Conservation (phyloP, 2,113 vertebrate species). For the Galbula dea region DNA sequence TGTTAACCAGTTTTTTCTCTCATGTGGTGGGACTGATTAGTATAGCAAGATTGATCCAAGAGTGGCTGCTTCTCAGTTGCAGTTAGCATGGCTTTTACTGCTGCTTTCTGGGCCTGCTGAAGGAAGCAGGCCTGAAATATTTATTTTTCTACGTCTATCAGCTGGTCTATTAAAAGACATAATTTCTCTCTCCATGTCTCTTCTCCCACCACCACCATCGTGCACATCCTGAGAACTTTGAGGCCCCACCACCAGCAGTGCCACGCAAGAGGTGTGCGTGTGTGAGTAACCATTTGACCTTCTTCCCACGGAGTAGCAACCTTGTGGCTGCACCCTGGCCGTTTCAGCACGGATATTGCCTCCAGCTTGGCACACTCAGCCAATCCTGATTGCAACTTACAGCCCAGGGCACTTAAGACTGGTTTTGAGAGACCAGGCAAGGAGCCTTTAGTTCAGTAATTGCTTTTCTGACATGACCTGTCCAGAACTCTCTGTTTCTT, state of each 20-base stretch:
- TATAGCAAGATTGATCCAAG: background rate
- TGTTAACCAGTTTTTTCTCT: constrained; percentile 10
- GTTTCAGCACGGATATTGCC: background rate
- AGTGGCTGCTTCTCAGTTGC: background rate
- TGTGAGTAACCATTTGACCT: background rate
- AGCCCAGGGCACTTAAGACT: background rate
- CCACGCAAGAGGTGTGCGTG: background rate
- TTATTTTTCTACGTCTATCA: background rate
- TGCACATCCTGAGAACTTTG: rapidly evolving
- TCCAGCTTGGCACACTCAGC: background rate
- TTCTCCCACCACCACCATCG: rapidly evolving
- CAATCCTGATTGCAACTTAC: background rate
- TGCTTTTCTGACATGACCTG: background rate
- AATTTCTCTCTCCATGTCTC: background rate
- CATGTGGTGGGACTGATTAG: constrained; percentile 8
- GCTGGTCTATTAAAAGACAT: background rate
- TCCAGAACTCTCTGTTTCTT: background rate
- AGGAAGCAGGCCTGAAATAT: background rate
- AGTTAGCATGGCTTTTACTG: background rate
- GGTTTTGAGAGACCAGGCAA: background rate
- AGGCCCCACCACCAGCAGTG: background rate
- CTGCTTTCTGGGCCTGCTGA: background rate
- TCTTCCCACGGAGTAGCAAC: background rate
- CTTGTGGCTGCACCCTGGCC: background rate
- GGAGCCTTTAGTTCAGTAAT: background rate